Base-by-base conservation (phyloP, 2,888 invertebrate genomes). In the Junonia oenone region DNA sequence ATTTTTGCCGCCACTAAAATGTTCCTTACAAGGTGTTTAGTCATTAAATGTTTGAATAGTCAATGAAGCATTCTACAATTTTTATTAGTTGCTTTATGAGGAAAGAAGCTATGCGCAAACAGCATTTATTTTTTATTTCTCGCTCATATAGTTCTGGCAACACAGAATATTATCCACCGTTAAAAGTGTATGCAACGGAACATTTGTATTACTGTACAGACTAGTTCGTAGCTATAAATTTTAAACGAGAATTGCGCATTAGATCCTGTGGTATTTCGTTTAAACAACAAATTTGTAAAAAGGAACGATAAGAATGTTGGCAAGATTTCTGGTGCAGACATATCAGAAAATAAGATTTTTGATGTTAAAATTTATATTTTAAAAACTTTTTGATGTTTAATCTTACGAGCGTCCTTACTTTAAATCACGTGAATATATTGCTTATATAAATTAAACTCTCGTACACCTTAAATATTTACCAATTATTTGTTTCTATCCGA, bases 1-100 rank as follows among this genome's bases (percentile, higher is more conserved):
- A 47, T 47, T 46, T 47, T 40, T 27, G 13, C 54, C 22, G 15
- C 13, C 22, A n/a, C 22, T 47, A 47, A 47, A 47, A 46, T 52
- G 19, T 53, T 43, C 54, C 55, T 29, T 45, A 50, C 31, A 49
- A 55, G 55, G 50, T 50, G 55, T 46, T 55, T 38, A 46, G 49
- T 45, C 45, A 50, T 55, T 55, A 55, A 45, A 45, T 29, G 55
- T 45, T 55, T 17, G 37, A 50, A 55, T 22, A 45, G 55, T 13
- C 50, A 45, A 46, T 45, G 45, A 43, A 38, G 35, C 31, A 45
- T 50, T 50, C 45, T 37, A 45, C 45, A 55, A 26, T 50, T 55
- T 46, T 55, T 55, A 50, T 50, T 50, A 13, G 17, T 19, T 47
- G 31, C 19, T 53, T 9, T 54, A 43, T 43, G 48, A 27, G 37